These are phyloP conservation scores for Enteromius radiatus DNA, from an alignment of 2,797 vertebrate genomes.

Conservation along the genomic window DNA sequence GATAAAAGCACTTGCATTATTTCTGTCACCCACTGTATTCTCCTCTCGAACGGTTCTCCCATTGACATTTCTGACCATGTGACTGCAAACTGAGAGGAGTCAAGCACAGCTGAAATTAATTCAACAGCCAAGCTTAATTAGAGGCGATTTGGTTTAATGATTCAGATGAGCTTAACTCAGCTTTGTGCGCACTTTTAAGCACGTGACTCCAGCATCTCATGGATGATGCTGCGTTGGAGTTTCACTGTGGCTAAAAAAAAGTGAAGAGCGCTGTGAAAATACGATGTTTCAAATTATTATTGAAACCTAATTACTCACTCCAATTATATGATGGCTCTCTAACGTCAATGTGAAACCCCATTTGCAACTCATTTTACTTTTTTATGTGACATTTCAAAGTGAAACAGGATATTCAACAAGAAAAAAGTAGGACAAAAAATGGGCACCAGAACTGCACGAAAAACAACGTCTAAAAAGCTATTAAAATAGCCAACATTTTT, in stretches of 20 bases:
- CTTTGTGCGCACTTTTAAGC: conserved; percentile 53
- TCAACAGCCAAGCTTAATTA: conserved; percentile 65
- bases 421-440: conserved; percentile 1
- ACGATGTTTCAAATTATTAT: conserved; percentile 25
- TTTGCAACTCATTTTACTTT: background rate
- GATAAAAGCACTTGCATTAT: conserved; percentile 49
- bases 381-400: conserved; percentile 6
- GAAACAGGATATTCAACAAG: conserved; percentile 13
- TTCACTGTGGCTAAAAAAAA: conserved; percentile 4
- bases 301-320: conserved; percentile 25
- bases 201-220: conserved; percentile 30
- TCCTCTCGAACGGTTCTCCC: conserved; percentile 26
- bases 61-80: conserved; percentile 53
- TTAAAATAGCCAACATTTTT: background rate
- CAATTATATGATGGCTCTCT: conserved; percentile 6
- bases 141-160: conserved; percentile 60
- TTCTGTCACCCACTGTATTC: conserved; percentile 40
- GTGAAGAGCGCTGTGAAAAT: conserved; percentile 18
- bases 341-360: conserved; percentile 14
- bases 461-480: background rate
- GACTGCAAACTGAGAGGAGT: conserved; percentile 56
- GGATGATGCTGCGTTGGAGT: conserved; percentile 30
- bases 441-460: background rate
- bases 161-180: conserved; percentile 60
- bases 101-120: conserved; percentile 60